A percentile compares a stretch with the other conserved stretches of the same genome.
These are phyloP conservation scores for Neoseiulus cucumeris DNA, from an alignment of 1,140 invertebrate species.

Conservation along the genomic window DNA sequence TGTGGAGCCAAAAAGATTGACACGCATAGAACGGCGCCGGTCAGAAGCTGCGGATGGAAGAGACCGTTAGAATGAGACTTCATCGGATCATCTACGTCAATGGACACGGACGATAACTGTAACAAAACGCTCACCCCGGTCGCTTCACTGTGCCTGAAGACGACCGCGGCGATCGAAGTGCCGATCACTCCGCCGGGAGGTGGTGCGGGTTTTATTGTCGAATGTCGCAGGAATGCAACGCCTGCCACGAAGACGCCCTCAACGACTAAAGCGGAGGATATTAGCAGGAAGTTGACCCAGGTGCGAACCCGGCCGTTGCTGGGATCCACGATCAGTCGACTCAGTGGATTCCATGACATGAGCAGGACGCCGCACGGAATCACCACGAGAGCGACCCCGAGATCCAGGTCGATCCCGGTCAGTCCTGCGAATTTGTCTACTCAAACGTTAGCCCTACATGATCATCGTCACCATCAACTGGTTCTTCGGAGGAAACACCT, in stretches of 20 bases:
- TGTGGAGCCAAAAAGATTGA: background rate
- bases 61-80: too few relatives aligned
- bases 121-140: background rate
- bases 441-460: too few relatives aligned
- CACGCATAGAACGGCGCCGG: background rate
- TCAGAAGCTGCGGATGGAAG: background rate
- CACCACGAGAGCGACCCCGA: background rate
- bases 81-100: too few relatives aligned
- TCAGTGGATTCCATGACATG: background rate
- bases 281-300: background rate
- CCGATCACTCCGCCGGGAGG: background rate
- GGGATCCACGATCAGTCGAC: background rate
- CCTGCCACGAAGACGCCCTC: background rate
- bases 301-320: background rate
- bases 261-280: background rate
- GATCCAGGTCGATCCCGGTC: too few relatives aligned
- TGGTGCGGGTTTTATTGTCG: background rate
- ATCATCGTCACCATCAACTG: too few relatives aligned
- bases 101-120: background rate
- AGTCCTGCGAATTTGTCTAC: too few relatives aligned
- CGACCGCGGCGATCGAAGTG: background rate
- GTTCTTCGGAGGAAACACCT: too few relatives aligned
- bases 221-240: background rate
- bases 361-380: constrained; percentile 3
- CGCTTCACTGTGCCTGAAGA: background rate